These are phyloP conservation scores for Smutsia temminckii DNA, from an alignment of 2,797 vertebrate genomes.

Conservation along the genomic window DNA sequence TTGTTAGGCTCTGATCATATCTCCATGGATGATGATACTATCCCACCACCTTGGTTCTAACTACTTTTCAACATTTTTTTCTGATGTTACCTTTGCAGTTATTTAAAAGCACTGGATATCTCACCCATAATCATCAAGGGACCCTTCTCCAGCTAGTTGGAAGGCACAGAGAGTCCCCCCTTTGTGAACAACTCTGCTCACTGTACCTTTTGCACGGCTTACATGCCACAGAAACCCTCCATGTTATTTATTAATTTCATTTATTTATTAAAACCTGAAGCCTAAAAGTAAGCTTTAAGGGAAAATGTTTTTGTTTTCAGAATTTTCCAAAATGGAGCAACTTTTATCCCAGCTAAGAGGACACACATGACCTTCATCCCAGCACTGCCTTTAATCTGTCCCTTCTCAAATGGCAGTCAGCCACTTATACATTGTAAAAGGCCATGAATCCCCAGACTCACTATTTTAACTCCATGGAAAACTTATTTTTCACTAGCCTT, in stretches of 20 bases:
- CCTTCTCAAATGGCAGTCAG: neutral
- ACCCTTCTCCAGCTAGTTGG: neutral
- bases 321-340: constrained; percentile 1
- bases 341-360: neutral
- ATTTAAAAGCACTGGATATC: neutral
- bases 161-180: neutral
- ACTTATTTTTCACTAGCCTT: constrained; percentile 38
- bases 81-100: neutral
- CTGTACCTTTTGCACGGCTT: neutral
- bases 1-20: neutral
- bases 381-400: neutral
- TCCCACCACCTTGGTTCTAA: neutral
- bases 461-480: constrained; percentile 55
- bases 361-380: neutral
- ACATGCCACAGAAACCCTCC: neutral
- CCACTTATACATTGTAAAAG: neutral
- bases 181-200: neutral
- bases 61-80: neutral
- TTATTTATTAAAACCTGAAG: neutral
- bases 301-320: neutral
- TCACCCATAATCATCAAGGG: neutral
- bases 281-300: neutral
- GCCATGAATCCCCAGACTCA: neutral
- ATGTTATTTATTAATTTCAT: neutral
- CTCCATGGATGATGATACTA: neutral